These are phyloP conservation scores for Paraplagusia blochii DNA, from an alignment of 2,113 vertebrate genomes.

Conservation along the genomic window DNA sequence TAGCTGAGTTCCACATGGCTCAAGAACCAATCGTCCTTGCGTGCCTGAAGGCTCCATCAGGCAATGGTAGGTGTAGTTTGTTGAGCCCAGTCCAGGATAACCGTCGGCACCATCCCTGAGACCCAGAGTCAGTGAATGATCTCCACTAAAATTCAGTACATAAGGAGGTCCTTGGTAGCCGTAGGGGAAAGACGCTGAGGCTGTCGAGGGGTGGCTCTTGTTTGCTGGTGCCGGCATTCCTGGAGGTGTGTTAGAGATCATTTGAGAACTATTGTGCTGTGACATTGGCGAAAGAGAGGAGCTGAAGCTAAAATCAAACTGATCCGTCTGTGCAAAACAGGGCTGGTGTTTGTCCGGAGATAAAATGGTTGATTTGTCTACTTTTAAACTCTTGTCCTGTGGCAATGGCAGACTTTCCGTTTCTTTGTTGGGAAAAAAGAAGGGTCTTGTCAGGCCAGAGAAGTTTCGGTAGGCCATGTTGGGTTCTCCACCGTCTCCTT, in stretches of 20 bases:
- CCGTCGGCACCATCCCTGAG: conserved; percentile 72
- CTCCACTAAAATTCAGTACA: conserved; percentile 77
- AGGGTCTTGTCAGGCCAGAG: conserved; percentile 57
- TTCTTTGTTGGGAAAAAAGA: conserved; percentile 64
- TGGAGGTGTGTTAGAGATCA: conserved; percentile 56
- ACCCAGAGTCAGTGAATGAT: conserved; percentile 77
- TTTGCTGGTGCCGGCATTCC: conserved; percentile 54
- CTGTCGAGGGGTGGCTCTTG: conserved; percentile 59
- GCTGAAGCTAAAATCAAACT: conserved; percentile 68
- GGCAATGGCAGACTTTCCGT: conserved; percentile 50
- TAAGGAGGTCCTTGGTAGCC: conserved; percentile 72
- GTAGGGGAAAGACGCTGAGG: conserved; percentile 59
- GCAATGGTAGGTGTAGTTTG: conserved; percentile 81
- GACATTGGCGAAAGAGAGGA: conserved; percentile 63
- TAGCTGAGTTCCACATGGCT: conserved; percentile 67
- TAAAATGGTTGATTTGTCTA: conserved; percentile 42
- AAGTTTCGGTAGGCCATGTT: conserved; percentile 57
- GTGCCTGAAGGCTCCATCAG: conserved; percentile 81
- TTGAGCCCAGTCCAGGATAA: conserved; percentile 63
- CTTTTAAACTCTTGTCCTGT: conserved; percentile 57
- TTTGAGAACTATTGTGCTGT: conserved; percentile 66
- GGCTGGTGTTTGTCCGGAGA: conserved; percentile 64
- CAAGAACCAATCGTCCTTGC: conserved; percentile 76
- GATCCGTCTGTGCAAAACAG: conserved; percentile 69
- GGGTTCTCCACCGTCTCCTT: conserved; percentile 41